Conservation (phyloP, 2,797 vertebrate species). For the Malacoctenus gilli region DNA sequence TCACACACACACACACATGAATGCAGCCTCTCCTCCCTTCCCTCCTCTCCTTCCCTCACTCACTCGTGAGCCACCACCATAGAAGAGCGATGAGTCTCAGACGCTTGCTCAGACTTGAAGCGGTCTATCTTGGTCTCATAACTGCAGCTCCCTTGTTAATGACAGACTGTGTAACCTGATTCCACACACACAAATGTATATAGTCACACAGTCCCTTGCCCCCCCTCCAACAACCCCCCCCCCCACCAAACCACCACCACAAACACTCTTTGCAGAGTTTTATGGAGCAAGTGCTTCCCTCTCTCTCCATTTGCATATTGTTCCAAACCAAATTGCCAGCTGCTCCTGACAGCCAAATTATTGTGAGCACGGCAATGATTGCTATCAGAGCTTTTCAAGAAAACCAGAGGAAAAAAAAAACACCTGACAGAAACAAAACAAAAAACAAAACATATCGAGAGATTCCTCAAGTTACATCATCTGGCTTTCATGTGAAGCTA, state of each 20-base stretch:
- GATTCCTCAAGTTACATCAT: no score
- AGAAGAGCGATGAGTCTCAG: constrained; percentile 62
- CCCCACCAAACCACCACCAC: constrained; percentile 2
- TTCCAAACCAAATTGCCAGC: constrained; percentile 80
- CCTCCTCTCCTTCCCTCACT: constrained; percentile 15
- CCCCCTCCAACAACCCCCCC: constrained; percentile 15
- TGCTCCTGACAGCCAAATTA: constrained; percentile 83
- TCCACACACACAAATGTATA: constrained; percentile 41
- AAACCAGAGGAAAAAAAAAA: no score
- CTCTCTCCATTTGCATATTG: constrained; percentile 73
- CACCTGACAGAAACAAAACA: no score
- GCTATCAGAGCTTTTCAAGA: constrained; percentile 75
- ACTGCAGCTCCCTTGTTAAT: constrained; percentile 81
- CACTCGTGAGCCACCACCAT: constrained; percentile 58
- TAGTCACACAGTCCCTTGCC: constrained; percentile 19
- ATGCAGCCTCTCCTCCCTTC: constrained; percentile 4
- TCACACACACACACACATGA: constrained; percentile 16
- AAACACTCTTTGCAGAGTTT: constrained; percentile 58
- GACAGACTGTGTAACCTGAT: constrained; percentile 82
- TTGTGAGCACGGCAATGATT: constrained; percentile 74
- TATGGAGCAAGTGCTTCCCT: constrained; percentile 53
- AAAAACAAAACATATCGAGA: no score
- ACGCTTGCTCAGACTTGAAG: constrained; percentile 82
- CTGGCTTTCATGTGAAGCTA: no score
- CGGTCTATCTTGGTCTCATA: constrained; percentile 77